phyloP scores from a whole-genome alignment of 2,888 invertebrate genomes.

The Synergus laeviventris region DNA sequence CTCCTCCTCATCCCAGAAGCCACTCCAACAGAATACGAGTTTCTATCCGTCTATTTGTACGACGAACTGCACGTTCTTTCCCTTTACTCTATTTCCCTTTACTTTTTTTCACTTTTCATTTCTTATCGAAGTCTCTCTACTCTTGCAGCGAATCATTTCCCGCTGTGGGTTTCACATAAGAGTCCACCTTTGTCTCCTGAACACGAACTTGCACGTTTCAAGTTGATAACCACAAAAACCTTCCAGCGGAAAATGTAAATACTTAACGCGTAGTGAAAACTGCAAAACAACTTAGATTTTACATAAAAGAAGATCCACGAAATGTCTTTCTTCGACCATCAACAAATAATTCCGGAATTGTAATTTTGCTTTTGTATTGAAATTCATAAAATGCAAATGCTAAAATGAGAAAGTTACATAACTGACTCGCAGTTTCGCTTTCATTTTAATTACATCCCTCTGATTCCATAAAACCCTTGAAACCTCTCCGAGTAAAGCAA shows the following conservation, averaged over 20 bases:
- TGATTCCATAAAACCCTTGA: not conserved
- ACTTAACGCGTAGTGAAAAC: not conserved
- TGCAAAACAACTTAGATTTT: not conserved
- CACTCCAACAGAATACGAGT: slow-evolving; percentile 30
- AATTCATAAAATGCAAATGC: no score
- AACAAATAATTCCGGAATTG: no score
- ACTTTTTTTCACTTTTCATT: slow-evolving; percentile 1
- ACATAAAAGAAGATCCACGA: not conserved
- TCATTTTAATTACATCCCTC: not conserved
- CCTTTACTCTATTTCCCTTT: slow-evolving; percentile 9
- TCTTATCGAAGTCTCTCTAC: slow-evolving; percentile 16
- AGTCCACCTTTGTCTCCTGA: slow-evolving; percentile 27
- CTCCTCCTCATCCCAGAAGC: slow-evolving; percentile 9
- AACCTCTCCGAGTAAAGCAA: not conserved
- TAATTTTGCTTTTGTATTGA: not conserved
- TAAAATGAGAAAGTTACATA: no score
- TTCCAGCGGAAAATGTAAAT: slow-evolving; percentile 25
- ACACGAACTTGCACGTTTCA: slow-evolving; percentile 27
- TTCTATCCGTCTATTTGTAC: slow-evolving; percentile 25
- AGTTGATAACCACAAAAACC: slow-evolving; percentile 24
- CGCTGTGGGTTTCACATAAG: slow-evolving; percentile 10
- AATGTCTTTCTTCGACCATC: not conserved
- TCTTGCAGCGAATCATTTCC: slow-evolving; percentile 14
- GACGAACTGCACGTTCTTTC: not conserved
- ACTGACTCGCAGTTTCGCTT: not conserved